Evolutionary conservation across 37 sponge, comb jelly and placozoan genomes (phyloP).

Genomic region (Diacarnus erythraeanus): DNA sequence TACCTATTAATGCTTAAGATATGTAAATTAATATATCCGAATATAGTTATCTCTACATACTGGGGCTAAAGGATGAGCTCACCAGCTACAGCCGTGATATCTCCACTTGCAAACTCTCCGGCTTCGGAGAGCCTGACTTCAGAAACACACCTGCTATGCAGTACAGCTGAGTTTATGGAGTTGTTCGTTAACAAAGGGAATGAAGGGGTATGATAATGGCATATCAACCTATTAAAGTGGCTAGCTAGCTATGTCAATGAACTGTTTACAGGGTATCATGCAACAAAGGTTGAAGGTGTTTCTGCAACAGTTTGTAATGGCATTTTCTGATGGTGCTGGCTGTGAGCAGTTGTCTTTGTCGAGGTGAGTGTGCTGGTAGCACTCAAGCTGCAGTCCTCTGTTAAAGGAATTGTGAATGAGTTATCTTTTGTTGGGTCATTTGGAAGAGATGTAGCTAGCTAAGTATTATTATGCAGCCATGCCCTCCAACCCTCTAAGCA

Average conservation of each 20-base stretch:
- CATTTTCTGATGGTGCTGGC: conserved; percentile 13
- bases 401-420: no score
- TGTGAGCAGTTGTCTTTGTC: not conserved
- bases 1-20: no score
- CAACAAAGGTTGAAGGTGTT: conserved; percentile 44
- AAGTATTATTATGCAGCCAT: no score
- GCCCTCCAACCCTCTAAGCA: no score
- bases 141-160: not conserved
- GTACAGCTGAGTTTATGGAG: not conserved
- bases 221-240: not conserved
- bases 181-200: not conserved
- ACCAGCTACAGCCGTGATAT: not conserved
- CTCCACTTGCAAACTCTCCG: not conserved
- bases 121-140: no score
- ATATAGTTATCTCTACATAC: no score
- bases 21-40: no score
- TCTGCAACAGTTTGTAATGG: conserved; percentile 32
- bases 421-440: not conserved
- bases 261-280: not conserved
- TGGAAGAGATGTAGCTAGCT: no score
- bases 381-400: no score
- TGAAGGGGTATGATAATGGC: not conserved
- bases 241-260: not conserved
- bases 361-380: conserved; percentile 21
- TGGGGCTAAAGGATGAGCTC: not conserved